These are phyloP conservation scores for Mimumesa dahlbomi DNA, from an alignment of 2,888 invertebrate genomes.

Conservation along the genomic window DNA sequence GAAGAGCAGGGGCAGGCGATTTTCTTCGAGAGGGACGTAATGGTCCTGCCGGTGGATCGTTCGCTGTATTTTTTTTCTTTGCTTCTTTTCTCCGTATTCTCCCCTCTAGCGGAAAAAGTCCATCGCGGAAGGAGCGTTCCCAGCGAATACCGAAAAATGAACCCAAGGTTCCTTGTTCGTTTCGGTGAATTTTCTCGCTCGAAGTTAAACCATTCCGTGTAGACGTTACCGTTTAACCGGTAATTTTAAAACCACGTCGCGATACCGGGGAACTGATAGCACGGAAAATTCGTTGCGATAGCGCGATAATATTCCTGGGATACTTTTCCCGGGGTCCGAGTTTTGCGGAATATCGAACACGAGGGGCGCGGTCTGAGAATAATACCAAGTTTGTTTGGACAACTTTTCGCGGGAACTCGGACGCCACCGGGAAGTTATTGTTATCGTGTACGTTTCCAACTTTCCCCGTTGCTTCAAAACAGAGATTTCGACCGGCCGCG, in stretches of 20 bases:
- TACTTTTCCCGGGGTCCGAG: neutral
- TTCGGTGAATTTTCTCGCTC: too few relatives aligned
- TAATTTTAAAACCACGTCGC: too few relatives aligned
- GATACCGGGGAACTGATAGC: too few relatives aligned
- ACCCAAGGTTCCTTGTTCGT: neutral
- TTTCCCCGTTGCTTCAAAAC: too few relatives aligned
- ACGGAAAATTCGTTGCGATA: too few relatives aligned
- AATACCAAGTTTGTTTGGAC: neutral
- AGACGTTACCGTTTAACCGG: too few relatives aligned
- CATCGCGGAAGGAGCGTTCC: conserved; percentile 9
- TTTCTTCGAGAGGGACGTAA: conserved; percentile 62
- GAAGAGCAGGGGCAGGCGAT: conserved; percentile 46
- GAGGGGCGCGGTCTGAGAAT: neutral
- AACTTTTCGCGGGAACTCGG: conserved; percentile 2
- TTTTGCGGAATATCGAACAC: neutral
- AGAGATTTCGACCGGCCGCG: too few relatives aligned
- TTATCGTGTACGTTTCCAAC: conserved; percentile 3
- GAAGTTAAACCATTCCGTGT: too few relatives aligned
- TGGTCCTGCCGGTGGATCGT: conserved; percentile 50
- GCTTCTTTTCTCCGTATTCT: too few relatives aligned
- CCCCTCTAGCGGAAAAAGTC: conserved; percentile 16
- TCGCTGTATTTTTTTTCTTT: conserved; percentile 42
- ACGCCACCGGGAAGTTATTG: conserved; percentile 3
- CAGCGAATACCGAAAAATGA: neutral
- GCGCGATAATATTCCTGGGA: neutral